These are phyloP conservation scores for Labroides dimidiatus DNA, from an alignment of 2,797 vertebrate species.

Conservation along the genomic window DNA sequence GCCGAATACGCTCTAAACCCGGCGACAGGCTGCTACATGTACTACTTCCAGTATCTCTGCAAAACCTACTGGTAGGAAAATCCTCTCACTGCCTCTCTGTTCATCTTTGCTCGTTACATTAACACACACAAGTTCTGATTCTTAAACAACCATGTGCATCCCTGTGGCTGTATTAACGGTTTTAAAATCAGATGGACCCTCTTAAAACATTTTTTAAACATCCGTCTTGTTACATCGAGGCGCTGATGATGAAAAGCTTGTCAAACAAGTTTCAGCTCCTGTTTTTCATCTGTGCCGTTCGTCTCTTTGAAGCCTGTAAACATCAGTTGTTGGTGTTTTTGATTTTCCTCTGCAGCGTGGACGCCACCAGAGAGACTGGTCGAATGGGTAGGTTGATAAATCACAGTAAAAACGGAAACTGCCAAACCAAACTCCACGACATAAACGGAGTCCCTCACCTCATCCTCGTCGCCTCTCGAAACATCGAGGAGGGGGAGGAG, in stretches of 20 bases:
- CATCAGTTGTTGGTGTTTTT: not conserved
- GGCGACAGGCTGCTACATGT: constrained; percentile 98
- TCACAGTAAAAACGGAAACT: constrained; percentile 97
- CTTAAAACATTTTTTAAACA: too few relatives aligned
- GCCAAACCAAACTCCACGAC: constrained; percentile 97
- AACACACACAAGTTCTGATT: too few relatives aligned
- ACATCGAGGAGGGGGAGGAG: constrained; percentile 93
- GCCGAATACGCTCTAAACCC: constrained; percentile 92
- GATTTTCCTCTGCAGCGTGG: constrained; percentile 84
- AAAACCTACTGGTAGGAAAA: constrained; percentile 93
- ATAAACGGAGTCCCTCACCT: constrained; percentile 93
- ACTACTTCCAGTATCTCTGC: constrained; percentile 98
- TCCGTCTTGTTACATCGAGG: too few relatives aligned
- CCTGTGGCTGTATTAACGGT: too few relatives aligned
- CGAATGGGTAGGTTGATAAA: constrained; percentile 94
- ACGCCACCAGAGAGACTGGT: constrained; percentile 92
- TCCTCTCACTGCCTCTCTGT: too few relatives aligned
- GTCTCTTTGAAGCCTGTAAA: too few relatives aligned
- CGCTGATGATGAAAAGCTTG: too few relatives aligned
- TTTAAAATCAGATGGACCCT: too few relatives aligned
- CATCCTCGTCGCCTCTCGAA: constrained; percentile 93
- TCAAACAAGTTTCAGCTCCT: too few relatives aligned
- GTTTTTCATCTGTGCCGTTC: too few relatives aligned
- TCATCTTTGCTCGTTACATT: too few relatives aligned
- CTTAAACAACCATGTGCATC: too few relatives aligned